Conservation (phyloP, 2,113 vertebrate species). For the Thamnaconus septentrionalis region DNA sequence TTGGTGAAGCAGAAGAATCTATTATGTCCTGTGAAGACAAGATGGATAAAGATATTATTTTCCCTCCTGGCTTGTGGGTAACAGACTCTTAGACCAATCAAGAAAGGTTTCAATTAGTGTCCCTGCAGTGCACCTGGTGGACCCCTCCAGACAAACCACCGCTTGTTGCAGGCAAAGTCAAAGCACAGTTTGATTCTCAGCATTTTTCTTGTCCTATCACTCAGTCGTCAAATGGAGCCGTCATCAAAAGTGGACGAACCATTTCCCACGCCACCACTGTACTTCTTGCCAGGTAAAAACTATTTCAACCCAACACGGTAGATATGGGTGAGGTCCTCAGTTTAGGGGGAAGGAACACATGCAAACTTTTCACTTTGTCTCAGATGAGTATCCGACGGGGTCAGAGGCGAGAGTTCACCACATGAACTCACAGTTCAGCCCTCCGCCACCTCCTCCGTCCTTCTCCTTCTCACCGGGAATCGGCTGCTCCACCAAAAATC, state of each 20-base stretch:
- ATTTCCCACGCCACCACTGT: conserved; percentile 33
- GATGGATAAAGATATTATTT: too few relatives aligned
- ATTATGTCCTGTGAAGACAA: too few relatives aligned
- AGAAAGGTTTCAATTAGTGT: conserved; percentile 32
- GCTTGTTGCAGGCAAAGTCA: conserved; percentile 6
- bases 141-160: conserved; percentile 3
- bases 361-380: neutral
- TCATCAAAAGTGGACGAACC: conserved; percentile 20
- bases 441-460: conserved; percentile 8
- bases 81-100: conserved; percentile 41
- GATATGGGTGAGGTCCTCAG: neutral
- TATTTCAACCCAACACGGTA: neutral
- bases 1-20: too few relatives aligned
- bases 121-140: conserved; percentile 42
- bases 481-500: neutral
- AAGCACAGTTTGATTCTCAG: neutral
- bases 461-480: conserved; percentile 22
- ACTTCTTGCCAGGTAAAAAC: conserved; percentile 55
- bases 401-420: conserved; percentile 34
- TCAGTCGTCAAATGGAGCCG: conserved; percentile 35
- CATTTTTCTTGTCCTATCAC: neutral
- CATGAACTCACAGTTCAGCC: conserved; percentile 36
- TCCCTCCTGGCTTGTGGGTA: conserved; percentile 22
- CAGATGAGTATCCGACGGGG: conserved; percentile 13
- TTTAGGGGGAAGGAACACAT: neutral